Evolutionary conservation across 92 coral and sea anemone species (phyloP).

Genomic region (Diadumene lineata): DNA sequence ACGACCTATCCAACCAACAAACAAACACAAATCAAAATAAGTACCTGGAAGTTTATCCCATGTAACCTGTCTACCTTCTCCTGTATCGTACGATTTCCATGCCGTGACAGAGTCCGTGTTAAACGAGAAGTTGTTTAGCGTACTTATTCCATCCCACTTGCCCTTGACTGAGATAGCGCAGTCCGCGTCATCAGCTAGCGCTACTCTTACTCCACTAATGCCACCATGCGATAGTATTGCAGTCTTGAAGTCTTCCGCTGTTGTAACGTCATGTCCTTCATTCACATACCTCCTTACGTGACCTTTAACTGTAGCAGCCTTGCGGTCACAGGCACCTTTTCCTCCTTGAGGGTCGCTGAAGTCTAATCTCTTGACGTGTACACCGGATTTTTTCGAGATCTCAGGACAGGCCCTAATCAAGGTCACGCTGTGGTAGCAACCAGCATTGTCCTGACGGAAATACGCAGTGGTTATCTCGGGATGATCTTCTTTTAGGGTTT

Average conservation of each 20-base stretch:
- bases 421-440: conserved; percentile 41
- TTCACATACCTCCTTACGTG: conserved; percentile 11
- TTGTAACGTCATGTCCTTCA: conserved; percentile 3
- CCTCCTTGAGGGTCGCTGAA: conserved; percentile 28
- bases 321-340: conserved; percentile 20
- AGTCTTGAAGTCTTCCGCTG: not conserved
- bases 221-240: conserved; percentile 15
- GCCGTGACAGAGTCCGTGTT: conserved; percentile 30
- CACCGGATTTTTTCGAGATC: not conserved
- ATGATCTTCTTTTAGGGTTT: conserved; percentile 25
- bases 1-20: conserved; percentile 1
- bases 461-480: conserved; percentile 51
- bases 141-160: conserved; percentile 50
- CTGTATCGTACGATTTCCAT: conserved; percentile 42
- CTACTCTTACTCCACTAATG: conserved; percentile 1
- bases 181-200: not conserved
- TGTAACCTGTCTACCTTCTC: conserved; percentile 40
- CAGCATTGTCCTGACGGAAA: conserved; percentile 45
- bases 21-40: conserved; percentile 2
- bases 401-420: conserved; percentile 20
- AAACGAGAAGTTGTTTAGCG: conserved; percentile 42
- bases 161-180: conserved; percentile 14
- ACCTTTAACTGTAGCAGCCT: conserved; percentile 26
- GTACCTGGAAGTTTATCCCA: conserved; percentile 42
- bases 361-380: not conserved